These are phyloP conservation scores for Ophion costatus DNA, from an alignment of 2,888 invertebrate genomes.

Conservation along the genomic window DNA sequence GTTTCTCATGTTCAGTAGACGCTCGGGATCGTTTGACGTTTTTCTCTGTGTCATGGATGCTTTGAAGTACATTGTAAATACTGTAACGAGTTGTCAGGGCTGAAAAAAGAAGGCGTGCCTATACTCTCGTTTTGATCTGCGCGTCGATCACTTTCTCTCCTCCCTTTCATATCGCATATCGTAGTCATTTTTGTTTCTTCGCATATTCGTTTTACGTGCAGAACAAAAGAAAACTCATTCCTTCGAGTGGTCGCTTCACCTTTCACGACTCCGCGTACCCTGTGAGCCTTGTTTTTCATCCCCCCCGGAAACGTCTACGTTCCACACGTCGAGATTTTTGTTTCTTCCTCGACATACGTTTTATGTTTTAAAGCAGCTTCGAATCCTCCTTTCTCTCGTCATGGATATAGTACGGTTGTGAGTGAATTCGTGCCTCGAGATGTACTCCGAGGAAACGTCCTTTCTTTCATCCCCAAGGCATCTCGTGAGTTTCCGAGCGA, in stretches of 20 bases:
- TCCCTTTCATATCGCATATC: not conserved
- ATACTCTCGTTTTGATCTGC: not conserved
- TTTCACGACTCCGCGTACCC: conserved; percentile 44
- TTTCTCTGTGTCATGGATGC: conserved; percentile 39
- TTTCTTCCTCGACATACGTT: conserved; percentile 18
- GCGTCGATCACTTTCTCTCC: not conserved
- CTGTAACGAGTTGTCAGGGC: conserved; percentile 46
- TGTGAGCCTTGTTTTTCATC: conserved; percentile 52
- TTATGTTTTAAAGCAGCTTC: conserved; percentile 29
- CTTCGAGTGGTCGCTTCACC: conserved; percentile 15
- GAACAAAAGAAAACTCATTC: conserved; percentile 13
- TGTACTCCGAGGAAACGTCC: conserved; percentile 38
- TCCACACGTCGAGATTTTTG: conserved; percentile 45
- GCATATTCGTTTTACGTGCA: conserved; percentile 9
- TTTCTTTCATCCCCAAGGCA: conserved; percentile 10
- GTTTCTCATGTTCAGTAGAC: conserved; percentile 6
- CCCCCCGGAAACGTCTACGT: conserved; percentile 37
- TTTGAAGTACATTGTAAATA: conserved; percentile 37
- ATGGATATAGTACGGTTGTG: conserved; percentile 45
- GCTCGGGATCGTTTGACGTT: conserved; percentile 19
- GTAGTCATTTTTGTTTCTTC: not conserved
- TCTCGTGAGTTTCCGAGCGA: not conserved
- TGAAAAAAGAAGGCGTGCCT: conserved; percentile 37
- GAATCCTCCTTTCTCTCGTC: conserved; percentile 34
- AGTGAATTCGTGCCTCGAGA: conserved; percentile 24